phyloP scores from a whole-genome alignment of 2,113 vertebrate genomes.

The Ceyx margarethae region DNA sequence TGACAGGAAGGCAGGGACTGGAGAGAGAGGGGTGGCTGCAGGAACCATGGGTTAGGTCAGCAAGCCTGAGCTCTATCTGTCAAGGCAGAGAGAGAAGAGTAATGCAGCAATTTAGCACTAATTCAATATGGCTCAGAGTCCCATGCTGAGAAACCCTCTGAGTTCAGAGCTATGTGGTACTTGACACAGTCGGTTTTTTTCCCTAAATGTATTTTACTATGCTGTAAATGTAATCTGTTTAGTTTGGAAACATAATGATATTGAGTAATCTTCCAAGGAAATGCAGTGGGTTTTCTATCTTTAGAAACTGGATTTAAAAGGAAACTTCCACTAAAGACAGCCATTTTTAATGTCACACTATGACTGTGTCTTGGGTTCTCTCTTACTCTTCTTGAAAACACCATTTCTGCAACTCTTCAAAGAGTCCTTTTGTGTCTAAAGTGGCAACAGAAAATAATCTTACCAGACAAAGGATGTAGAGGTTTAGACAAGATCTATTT shows the following conservation, averaged over 20 bases:
- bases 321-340: not conserved
- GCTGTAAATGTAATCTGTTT: not conserved
- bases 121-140: not conserved
- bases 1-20: not conserved
- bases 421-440: not conserved
- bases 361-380: fast-evolving
- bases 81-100: not conserved
- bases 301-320: not conserved
- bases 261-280: not conserved
- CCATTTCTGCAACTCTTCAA: fast-evolving
- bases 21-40: not conserved
- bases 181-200: not conserved
- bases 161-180: not conserved
- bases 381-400: not conserved
- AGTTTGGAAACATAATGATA: not conserved
- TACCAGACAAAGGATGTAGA: not conserved
- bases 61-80: not conserved
- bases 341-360: not conserved
- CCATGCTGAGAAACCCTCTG: not conserved
- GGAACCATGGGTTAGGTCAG: not conserved
- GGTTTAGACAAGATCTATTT: not conserved
- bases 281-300: not conserved
- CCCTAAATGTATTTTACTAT: not conserved
- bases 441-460: not conserved
- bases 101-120: not conserved